These are phyloP conservation scores for Rhabdornis inornatus DNA, from an alignment of 2,113 vertebrate genomes.

Conservation along the genomic window DNA sequence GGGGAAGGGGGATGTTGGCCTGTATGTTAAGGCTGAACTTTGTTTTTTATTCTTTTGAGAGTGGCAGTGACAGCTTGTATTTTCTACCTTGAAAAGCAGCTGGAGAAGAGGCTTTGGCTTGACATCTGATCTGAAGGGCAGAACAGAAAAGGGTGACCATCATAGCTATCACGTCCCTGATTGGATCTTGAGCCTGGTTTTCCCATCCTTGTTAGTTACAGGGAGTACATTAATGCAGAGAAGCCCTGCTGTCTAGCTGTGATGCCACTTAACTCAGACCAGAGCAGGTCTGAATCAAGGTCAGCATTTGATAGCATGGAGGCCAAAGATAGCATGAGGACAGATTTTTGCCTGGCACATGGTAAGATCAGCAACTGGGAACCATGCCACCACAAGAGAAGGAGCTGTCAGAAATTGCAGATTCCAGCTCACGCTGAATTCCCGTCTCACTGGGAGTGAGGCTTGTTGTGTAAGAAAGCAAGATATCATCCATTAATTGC, in stretches of 20 bases:
- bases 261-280: not conserved
- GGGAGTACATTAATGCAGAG: not conserved
- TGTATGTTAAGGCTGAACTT: not conserved
- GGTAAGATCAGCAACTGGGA: constrained; percentile 30
- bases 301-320: constrained; percentile 12
- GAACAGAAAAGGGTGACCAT: not conserved
- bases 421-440: not conserved
- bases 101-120: not conserved
- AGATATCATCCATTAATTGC: constrained; percentile 11
- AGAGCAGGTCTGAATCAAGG: not conserved
- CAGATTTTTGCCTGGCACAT: constrained; percentile 18
- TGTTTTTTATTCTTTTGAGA: not conserved
- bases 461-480: not conserved
- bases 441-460: not conserved
- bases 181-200: not conserved
- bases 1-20: not conserved
- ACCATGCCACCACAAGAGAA: constrained; percentile 1
- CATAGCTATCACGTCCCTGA: not conserved
- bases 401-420: constrained; percentile 19
- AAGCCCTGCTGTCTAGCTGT: not conserved
- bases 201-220: not conserved
- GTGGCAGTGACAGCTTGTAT: not conserved
- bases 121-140: not conserved
- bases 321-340: constrained; percentile 39
- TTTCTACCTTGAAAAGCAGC: constrained; percentile 10